A percentile compares a stretch with the other conserved stretches of the same genome.
phyloP scores from a whole-genome alignment of 1,140 invertebrate genomes.

The Heliconius nattereri region DNA sequence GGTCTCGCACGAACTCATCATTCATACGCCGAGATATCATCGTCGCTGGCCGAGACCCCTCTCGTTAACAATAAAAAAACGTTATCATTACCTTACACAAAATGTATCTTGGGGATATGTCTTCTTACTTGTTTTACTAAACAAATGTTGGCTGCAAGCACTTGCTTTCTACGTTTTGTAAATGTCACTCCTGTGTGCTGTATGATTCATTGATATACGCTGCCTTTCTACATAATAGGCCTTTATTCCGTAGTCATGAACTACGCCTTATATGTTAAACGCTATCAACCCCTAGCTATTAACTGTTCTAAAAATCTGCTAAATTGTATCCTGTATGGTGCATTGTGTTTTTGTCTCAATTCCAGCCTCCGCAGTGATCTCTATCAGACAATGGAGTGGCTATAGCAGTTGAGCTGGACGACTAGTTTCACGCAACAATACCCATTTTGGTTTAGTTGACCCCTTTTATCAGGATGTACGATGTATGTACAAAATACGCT shows the following conservation, averaged over 20 bases:
- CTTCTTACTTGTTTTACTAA: constrained; percentile 58
- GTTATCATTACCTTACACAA: constrained; percentile 71
- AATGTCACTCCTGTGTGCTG: constrained; percentile 38
- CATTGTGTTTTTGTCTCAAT: constrained; percentile 42
- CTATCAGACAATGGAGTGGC: constrained; percentile 41
- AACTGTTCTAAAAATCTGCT: constrained; percentile 40
- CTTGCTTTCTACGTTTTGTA: constrained; percentile 34
- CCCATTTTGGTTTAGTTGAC: constrained; percentile 36
- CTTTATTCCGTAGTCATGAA: constrained; percentile 35
- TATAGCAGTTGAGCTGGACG: constrained; percentile 33
- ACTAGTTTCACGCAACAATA: constrained; percentile 38
- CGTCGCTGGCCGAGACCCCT: constrained; percentile 68
- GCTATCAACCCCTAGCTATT: constrained; percentile 31
- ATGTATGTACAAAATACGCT: constrained; percentile 16
- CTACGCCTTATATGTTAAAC: constrained; percentile 37
- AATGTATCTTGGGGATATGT: constrained; percentile 70
- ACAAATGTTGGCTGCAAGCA: constrained; percentile 35
- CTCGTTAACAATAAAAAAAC: constrained; percentile 81
- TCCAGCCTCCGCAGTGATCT: constrained; percentile 33
- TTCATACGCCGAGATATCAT: constrained; percentile 79
- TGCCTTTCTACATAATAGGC: constrained; percentile 38
- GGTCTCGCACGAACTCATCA: constrained; percentile 79
- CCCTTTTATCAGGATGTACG: constrained; percentile 33
- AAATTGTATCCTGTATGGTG: constrained; percentile 35
- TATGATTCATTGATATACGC: constrained; percentile 43